Base-by-base conservation (phyloP, 2,888 invertebrate genomes). In the Drosophila prostipennis region DNA sequence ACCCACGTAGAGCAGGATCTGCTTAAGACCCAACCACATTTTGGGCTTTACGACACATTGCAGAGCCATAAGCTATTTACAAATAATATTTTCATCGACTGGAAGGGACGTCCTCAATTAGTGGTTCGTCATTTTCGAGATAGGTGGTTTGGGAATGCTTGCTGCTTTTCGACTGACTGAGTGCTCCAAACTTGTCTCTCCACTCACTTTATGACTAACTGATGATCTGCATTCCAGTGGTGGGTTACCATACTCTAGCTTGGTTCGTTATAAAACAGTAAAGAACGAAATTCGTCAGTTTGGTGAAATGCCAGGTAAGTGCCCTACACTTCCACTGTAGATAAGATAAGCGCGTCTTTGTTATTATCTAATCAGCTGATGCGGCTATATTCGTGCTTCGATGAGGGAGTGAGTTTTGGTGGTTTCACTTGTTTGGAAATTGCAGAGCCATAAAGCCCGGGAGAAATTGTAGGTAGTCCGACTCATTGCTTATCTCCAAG, bases 1-100 rank as follows among this genome's bases (percentile, higher is more conserved):
- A 11, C 84, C 83, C 69, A 88, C 84, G 32, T 84, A 84, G 63
- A 84, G 84, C 34, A 84, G 29, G 16, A 83, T 84, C 72, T 84
- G 88, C 45, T 84, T 84, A 13, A 84, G 76, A 52, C 82, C 82
- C 58, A 82, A 60, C 82, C 82, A 82, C 82, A 82, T 82, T 54
- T 82, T 87, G 45, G 82, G 82, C 49, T 82, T 60, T 16, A 81
- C 63, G 29, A 85, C 72, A 52, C 82, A 82, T 79, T 81, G 82
- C 43, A 82, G 65, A 55, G 87, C 87, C 82, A 82, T 81, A 42
- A n/a, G 40, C 19, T 46, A 4, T n/a, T 6, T 32, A 11, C 23
- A 40, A 69, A 36, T 43, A 37, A 13, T 7, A 8, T 8, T 48
- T 72, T 46, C 10, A 19, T 11, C 8, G 11, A 19, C 45, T 68